Percentiles rank a stretch among this genome's conserved stretches.
Conservation (phyloP, 2,888 invertebrate species). For the Epinotia bilunana region DNA sequence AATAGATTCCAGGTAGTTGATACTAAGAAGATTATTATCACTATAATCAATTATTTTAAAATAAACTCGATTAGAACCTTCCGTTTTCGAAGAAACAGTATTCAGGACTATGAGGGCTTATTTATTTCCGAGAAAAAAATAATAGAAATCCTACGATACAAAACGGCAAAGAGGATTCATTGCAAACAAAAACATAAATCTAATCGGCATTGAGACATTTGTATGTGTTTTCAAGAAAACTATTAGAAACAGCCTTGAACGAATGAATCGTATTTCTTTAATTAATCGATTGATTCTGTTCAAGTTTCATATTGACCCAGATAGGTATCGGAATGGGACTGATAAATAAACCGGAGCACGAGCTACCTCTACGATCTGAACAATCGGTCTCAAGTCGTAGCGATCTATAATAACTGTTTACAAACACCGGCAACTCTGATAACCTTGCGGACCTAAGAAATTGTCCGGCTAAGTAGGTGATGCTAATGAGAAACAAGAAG, state of each 20-base stretch:
- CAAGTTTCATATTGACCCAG: slow-evolving; percentile 42
- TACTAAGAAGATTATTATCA: slow-evolving; percentile 29
- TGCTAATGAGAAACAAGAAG: slow-evolving; percentile 20
- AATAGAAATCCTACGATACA: slow-evolving; percentile 1
- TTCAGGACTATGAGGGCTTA: not conserved
- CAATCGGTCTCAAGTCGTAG: slow-evolving; percentile 37
- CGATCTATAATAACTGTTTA: slow-evolving; percentile 44
- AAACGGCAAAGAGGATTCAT: slow-evolving; percentile 14
- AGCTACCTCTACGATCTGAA: slow-evolving; percentile 32
- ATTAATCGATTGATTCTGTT: slow-evolving; percentile 34
- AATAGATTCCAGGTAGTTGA: slow-evolving; percentile 36
- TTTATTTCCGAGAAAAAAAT: slow-evolving; percentile 3
- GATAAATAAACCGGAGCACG: slow-evolving; percentile 42
- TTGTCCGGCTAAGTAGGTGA: slow-evolving; percentile 8
- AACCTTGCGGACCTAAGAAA: slow-evolving; percentile 38
- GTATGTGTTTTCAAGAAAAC: not conserved
- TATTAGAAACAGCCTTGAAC: not conserved
- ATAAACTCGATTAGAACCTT: not conserved
- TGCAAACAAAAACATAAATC: slow-evolving; percentile 12
- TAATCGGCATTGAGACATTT: slow-evolving; percentile 16
- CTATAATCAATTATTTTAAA: not conserved
- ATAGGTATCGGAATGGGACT: slow-evolving; percentile 32
- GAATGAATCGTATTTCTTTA: slow-evolving; percentile 34
- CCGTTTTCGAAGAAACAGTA: slow-evolving; percentile 1
- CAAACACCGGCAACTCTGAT: slow-evolving; percentile 46